Evolutionary conservation across 2,888 invertebrate species (phyloP).

Genomic region (Heliconius cydno): DNA sequence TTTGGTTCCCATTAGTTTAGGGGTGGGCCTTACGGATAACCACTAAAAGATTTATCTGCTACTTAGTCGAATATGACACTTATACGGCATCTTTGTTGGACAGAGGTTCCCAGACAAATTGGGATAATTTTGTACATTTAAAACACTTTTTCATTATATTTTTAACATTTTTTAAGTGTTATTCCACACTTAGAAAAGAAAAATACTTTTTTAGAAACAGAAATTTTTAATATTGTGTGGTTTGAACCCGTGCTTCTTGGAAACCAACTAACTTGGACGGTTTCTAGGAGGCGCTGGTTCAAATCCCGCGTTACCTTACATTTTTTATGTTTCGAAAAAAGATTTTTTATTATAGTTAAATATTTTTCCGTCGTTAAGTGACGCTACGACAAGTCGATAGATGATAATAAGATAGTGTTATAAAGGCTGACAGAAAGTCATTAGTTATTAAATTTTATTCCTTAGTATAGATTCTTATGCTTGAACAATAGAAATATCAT

Average conservation of each 20-base stretch:
- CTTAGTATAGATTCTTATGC: not conserved
- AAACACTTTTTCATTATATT: not conserved
- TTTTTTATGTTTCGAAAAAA: too few species aligned
- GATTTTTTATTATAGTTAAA: not conserved
- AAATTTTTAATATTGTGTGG: too few species aligned
- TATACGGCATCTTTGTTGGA: not conserved
- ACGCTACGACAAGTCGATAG: not conserved
- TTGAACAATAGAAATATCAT: slow-evolving; percentile 28
- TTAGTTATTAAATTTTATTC: not conserved
- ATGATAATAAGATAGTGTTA: not conserved
- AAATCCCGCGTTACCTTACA: too few species aligned
- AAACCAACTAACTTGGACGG: too few species aligned
- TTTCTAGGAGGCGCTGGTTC: too few species aligned
- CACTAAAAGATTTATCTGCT: not conserved
- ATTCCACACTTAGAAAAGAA: too few species aligned
- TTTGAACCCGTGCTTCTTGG: too few species aligned
- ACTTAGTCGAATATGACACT: slow-evolving; percentile 1
- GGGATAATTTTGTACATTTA: not conserved
- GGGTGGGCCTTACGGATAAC: slow-evolving; percentile 34
- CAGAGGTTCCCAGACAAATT: not conserved
- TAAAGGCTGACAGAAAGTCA: not conserved
- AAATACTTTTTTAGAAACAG: too few species aligned
- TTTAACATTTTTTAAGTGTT: too few species aligned
- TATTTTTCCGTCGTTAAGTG: not conserved
- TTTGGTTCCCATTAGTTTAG: slow-evolving; percentile 70